Evolutionary conservation across 1,140 invertebrate species (phyloP), one percentile per base, ranked within the genome.

Genomic region (Gonatopus flavifemur): DNA sequence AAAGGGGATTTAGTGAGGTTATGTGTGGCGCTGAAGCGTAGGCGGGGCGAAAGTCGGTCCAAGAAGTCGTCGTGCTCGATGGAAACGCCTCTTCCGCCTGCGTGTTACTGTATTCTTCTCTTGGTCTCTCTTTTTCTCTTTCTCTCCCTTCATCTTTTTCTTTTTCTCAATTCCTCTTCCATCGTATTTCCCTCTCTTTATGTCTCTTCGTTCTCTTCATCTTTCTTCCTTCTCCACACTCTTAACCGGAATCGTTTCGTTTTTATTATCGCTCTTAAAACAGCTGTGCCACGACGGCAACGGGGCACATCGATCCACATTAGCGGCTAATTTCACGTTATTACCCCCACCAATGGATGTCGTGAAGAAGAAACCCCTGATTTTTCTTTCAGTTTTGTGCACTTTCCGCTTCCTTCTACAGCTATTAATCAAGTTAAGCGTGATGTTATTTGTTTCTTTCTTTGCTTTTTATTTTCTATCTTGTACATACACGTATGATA

Each of bases 261-360:
- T 77, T 75, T 77, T 75, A 74, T 75, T 74, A 73, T 68, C 67
- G 61, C 60, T 61, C 59, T 68, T 64, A 70, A 75, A 70, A 71
- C 66, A 67, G 66, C 51, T 55, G 52, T 57, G 57, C 61, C 57
- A 63, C 46, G 63, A 64, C 53, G 59, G 52, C 39, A 40, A 36
- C 52, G 49, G 54, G 49, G 57, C 64, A 56, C 62, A 75, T 76
- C 72, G 70, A 76, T 77, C 67, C 66, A 63, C 64, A 77, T 77
- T 77, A 77, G 69, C 62, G 58, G 64, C 67, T 77, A 76, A 77
- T 77, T 77, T 70, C 53, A 56, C 61, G 56, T 74, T 70, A 76
- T 76, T 74, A 75, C 54, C 57, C 57, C 52, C 28, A 46, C 53
- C 45, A 21, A 37, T 15, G 31, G 44, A 18, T 22, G 44, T 24